These are phyloP conservation scores for Pteruthius melanotis DNA, from an alignment of 2,113 vertebrate species.

Conservation along the genomic window DNA sequence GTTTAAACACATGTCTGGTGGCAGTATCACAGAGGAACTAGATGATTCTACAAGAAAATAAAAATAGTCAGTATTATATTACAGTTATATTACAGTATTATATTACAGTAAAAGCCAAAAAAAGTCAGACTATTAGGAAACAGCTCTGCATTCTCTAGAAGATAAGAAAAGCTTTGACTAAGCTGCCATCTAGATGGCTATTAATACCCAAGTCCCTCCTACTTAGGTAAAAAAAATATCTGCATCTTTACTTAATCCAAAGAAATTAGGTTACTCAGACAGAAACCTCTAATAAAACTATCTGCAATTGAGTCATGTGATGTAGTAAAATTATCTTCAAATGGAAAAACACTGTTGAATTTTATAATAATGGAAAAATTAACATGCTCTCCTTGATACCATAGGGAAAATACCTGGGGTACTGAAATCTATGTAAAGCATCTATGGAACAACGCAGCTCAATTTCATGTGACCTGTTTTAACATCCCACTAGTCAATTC, in stretches of 20 bases:
- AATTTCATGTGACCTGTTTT: background rate
- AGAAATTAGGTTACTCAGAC: background rate
- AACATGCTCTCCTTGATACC: background rate
- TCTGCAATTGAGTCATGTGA: background rate
- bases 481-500: background rate
- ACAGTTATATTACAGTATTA: too few species aligned
- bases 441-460: background rate
- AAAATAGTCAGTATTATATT: background rate
- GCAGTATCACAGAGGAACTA: background rate
- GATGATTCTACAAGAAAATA: slow-evolving; percentile 38
- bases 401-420: background rate
- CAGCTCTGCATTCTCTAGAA: background rate
- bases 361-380: background rate
- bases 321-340: background rate
- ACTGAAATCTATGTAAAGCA: background rate
- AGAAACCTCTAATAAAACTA: background rate
- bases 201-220: background rate
- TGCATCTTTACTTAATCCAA: background rate
- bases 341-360: background rate
- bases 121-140: background rate
- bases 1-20: slow-evolving; percentile 57
- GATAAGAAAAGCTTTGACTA: background rate
- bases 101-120: background rate
- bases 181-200: background rate
- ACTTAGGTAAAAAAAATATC: background rate